These are phyloP conservation scores for Aurelia aurita complex sp. Pacific DNA, from an alignment of 30 jellyfish, hydroid and myxozoan species.

Conservation along the genomic window DNA sequence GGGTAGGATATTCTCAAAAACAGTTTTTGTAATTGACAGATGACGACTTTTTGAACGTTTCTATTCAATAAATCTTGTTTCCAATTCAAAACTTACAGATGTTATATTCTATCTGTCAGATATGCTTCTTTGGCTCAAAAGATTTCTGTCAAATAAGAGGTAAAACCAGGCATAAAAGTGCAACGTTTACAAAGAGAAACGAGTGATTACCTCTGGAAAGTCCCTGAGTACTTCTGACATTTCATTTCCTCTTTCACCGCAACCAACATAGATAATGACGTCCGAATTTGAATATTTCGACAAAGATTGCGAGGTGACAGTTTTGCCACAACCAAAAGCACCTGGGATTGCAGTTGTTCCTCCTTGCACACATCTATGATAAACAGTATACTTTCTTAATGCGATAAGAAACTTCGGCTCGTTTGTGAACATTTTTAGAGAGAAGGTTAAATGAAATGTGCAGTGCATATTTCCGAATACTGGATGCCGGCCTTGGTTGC, in stretches of 20 bases:
- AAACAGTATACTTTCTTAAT: too few species aligned
- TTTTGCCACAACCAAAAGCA: conserved; percentile 99
- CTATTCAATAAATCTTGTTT: too few species aligned
- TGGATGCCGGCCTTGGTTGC: too few species aligned
- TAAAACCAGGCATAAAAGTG: not conserved
- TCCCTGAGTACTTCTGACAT: conserved; percentile 99
- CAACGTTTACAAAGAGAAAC: not conserved
- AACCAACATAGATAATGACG: conserved; percentile 96
- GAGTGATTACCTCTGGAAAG: conserved; percentile 86
- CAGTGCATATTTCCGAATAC: too few species aligned
- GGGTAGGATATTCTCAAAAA: too few species aligned
- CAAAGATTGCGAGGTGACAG: conserved; percentile 97
- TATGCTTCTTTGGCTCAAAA: not conserved
- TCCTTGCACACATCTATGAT: conserved; percentile 96
- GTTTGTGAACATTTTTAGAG: too few species aligned
- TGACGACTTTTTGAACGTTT: too few species aligned
- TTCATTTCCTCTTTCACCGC: conserved; percentile 99
- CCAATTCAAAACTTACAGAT: not conserved
- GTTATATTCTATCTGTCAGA: not conserved
- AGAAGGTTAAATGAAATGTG: too few species aligned
- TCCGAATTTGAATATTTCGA: conserved; percentile 99
- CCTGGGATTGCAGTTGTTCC: conserved; percentile 99
- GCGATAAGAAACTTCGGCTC: too few species aligned
- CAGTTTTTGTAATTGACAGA: too few species aligned
- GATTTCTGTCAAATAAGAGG: not conserved